These are phyloP conservation scores for Steinernema scapterisci DNA, from an alignment of 2,888 invertebrate species.

Conservation along the genomic window DNA sequence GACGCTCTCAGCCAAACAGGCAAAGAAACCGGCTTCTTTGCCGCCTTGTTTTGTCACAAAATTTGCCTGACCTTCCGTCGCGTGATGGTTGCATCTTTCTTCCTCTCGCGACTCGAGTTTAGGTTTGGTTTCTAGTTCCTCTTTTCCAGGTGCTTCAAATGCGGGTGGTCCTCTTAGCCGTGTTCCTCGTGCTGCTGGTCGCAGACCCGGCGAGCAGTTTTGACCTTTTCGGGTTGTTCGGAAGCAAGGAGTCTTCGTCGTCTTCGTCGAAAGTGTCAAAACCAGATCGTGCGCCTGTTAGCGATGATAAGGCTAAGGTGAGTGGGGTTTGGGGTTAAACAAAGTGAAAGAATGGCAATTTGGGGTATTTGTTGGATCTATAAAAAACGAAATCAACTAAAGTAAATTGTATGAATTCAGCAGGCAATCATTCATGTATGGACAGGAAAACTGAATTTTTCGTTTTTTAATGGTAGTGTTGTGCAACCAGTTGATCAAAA, in stretches of 20 bases:
- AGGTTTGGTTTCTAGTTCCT: neutral
- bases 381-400: no score
- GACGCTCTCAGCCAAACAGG: neutral
- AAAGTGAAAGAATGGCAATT: no score
- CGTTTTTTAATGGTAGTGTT: no score
- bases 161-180: constrained; percentile 10
- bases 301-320: constrained; percentile 60
- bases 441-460: no score
- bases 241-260: constrained; percentile 9
- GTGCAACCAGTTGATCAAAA: no score
- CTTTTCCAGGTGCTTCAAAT: neutral
- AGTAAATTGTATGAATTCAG: no score
- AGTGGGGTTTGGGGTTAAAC: constrained; percentile 21
- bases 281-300: constrained; percentile 44
- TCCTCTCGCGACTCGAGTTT: neutral
- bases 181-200: constrained; percentile 32
- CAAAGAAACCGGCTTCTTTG: constrained; percentile 28
- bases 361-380: no score
- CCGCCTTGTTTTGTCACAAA: constrained; percentile 15
- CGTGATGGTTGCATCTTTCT: neutral
- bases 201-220: constrained; percentile 2
- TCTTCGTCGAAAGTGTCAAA: constrained; percentile 30
- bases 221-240: constrained; percentile 39
- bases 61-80: neutral
- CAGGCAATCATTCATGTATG: no score